Conservation (phyloP, 2,113 vertebrate genomes). For the Notothenia rossii region DNA sequence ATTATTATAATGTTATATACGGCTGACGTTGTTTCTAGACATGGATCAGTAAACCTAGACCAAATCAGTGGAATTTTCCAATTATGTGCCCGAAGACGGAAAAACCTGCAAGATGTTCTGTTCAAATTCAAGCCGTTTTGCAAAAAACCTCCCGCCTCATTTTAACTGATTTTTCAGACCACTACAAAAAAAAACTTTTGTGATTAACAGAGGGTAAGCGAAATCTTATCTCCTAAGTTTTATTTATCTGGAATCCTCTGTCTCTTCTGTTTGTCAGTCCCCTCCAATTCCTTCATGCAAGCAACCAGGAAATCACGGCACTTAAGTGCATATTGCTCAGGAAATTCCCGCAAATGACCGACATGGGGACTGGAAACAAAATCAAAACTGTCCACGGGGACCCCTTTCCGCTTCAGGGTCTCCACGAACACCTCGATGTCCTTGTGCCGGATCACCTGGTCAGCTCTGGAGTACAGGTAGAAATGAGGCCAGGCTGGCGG, state of each 20-base stretch:
- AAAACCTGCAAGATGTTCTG: not conserved
- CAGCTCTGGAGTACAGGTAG: slow-evolving; percentile 91
- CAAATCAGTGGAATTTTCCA: slow-evolving; percentile 8
- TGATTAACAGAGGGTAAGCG: not conserved
- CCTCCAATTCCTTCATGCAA: slow-evolving; percentile 77
- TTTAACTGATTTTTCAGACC: not conserved
- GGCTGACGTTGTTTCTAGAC: not conserved
- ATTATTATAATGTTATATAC: not conserved
- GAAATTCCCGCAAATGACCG: slow-evolving; percentile 88
- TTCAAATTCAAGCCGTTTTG: not conserved
- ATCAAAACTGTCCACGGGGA: slow-evolving; percentile 87
- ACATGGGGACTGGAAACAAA: slow-evolving; percentile 91
- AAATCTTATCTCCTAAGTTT: slow-evolving; percentile 7
- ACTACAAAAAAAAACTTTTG: not conserved
- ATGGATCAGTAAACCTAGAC: not conserved
- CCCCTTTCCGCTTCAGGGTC: slow-evolving; percentile 77
- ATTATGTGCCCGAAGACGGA: not conserved
- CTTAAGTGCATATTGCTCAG: slow-evolving; percentile 87
- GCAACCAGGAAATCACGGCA: slow-evolving; percentile 87
- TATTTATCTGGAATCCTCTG: slow-evolving; percentile 54
- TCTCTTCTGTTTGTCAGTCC: slow-evolving; percentile 55
- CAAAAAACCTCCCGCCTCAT: not conserved
- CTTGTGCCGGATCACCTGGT: slow-evolving; percentile 85
- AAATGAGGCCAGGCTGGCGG: slow-evolving; percentile 93
- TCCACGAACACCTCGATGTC: slow-evolving; percentile 88